These are phyloP conservation scores for Cydia strobilella DNA, from an alignment of 1,140 invertebrate genomes.

Conservation along the genomic window DNA sequence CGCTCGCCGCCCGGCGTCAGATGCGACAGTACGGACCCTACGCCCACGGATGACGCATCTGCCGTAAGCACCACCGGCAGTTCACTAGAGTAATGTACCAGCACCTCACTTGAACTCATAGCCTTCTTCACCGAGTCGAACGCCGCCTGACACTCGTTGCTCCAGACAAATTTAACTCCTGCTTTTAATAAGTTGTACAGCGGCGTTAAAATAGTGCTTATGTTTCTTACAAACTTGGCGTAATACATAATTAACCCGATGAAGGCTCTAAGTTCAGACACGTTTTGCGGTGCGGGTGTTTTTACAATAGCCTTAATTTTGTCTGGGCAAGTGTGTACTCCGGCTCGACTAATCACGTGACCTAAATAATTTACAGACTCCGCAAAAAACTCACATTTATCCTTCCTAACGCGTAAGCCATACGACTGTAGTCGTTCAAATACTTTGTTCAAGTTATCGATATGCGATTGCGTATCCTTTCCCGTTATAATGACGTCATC, in stretches of 20 bases:
- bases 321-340: constrained; percentile 44
- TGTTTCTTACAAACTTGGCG: too few relatives aligned
- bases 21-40: neutral
- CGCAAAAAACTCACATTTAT: constrained; percentile 43
- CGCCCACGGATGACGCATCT: constrained; percentile 43
- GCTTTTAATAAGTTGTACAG: too few relatives aligned
- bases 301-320: constrained; percentile 54
- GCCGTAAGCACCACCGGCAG: neutral
- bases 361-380: constrained; percentile 54
- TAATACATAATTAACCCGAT: too few relatives aligned
- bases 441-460: too few relatives aligned
- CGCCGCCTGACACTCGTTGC: neutral
- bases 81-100: constrained; percentile 40
- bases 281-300: constrained; percentile 46
- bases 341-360: constrained; percentile 45
- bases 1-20: constrained; percentile 42
- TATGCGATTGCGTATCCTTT: neutral
- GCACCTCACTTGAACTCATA: constrained; percentile 24
- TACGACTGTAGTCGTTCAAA: constrained; percentile 36
- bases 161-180: constrained; percentile 40
- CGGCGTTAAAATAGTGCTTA: too few relatives aligned
- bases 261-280: constrained; percentile 46
- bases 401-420: constrained; percentile 42
- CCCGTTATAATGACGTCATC: constrained; percentile 11
- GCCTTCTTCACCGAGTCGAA: constrained; percentile 6